Percentiles rank a stretch among this genome's conserved stretches.
These are phyloP conservation scores for Scalopus aquaticus DNA, from an alignment of 2,113 vertebrate species.

Conservation along the genomic window DNA sequence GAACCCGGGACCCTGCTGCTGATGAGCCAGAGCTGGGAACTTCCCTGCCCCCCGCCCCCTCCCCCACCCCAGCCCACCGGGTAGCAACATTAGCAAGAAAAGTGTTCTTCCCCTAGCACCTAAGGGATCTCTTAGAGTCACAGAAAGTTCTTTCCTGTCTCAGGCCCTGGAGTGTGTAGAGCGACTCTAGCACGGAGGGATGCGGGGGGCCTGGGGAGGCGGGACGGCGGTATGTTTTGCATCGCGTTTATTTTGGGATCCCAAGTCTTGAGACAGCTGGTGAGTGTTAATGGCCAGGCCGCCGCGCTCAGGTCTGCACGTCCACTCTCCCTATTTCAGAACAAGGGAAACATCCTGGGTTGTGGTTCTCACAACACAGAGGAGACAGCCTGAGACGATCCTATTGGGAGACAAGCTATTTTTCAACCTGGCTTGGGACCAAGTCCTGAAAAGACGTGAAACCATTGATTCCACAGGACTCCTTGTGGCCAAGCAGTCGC, in stretches of 20 bases:
- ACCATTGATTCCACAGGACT: conserved; percentile 64
- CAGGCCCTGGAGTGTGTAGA: conserved; percentile 14
- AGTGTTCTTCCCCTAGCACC: conserved; percentile 10
- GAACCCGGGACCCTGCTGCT: neutral
- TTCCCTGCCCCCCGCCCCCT: too few species aligned
- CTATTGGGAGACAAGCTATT: neutral
- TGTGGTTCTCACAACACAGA: conserved; percentile 77
- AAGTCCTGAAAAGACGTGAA: conserved; percentile 44
- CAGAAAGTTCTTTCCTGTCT: conserved; percentile 72
- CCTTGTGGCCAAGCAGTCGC: conserved; percentile 33
- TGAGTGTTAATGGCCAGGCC: conserved; percentile 65
- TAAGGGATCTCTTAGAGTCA: neutral
- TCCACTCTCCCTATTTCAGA: conserved; percentile 54
- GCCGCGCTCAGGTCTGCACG: conserved; percentile 75
- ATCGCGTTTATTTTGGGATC: conserved; percentile 74
- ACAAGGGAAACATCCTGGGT: conserved; percentile 69
- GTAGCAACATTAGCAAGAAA: conserved; percentile 29
- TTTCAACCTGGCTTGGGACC: conserved; percentile 69
- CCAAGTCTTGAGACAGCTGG: conserved; percentile 70
- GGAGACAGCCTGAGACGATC: conserved; percentile 18
- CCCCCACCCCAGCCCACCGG: neutral
- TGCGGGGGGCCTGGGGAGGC: too few species aligned
- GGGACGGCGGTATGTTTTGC: conserved; percentile 24
- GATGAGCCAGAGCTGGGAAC: neutral
- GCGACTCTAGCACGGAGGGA: conserved; percentile 50